Conservation (phyloP, 2,888 invertebrate species). For the Hirtodrosophila confusa region DNA sequence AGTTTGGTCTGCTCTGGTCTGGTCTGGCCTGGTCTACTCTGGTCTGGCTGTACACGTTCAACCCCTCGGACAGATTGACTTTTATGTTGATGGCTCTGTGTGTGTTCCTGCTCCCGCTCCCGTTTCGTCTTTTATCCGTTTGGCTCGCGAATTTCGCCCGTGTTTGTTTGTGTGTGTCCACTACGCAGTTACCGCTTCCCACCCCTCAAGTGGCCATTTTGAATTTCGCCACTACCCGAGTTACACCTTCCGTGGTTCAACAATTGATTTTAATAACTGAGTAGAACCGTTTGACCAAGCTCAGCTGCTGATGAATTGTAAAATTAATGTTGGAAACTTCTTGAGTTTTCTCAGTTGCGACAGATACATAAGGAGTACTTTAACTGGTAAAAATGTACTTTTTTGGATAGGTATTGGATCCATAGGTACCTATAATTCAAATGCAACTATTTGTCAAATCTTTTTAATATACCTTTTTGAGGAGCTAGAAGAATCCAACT, state of each 20-base stretch:
- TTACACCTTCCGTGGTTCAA: constrained; percentile 42
- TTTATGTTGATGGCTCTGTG: constrained; percentile 63
- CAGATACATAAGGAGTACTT: neutral
- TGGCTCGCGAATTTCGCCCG: constrained; percentile 27
- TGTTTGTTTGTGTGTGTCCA: constrained; percentile 49
- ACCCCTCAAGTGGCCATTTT: constrained; percentile 69
- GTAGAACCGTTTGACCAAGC: constrained; percentile 29
- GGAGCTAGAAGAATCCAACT: too few relatives aligned
- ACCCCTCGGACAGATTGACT: constrained; percentile 76
- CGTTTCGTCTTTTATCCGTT: neutral
- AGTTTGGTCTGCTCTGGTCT: constrained; percentile 29
- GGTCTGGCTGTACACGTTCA: constrained; percentile 50
- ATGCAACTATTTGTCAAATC: too few relatives aligned
- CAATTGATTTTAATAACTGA: constrained; percentile 61
- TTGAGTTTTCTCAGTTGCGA: neutral
- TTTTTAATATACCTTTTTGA: too few relatives aligned
- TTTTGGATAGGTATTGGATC: too few relatives aligned
- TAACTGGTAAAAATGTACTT: too few relatives aligned
- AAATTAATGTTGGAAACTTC: constrained; percentile 4
- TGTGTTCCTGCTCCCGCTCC: constrained; percentile 3
- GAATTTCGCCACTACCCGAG: constrained; percentile 46
- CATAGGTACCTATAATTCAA: too few relatives aligned
- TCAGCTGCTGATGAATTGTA: constrained; percentile 12
- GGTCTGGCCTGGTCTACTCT: constrained; percentile 15
- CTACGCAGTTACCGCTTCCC: constrained; percentile 52